These are phyloP conservation scores for Chaetodon trifascialis DNA, from an alignment of 2,113 vertebrate genomes.

Conservation along the genomic window DNA sequence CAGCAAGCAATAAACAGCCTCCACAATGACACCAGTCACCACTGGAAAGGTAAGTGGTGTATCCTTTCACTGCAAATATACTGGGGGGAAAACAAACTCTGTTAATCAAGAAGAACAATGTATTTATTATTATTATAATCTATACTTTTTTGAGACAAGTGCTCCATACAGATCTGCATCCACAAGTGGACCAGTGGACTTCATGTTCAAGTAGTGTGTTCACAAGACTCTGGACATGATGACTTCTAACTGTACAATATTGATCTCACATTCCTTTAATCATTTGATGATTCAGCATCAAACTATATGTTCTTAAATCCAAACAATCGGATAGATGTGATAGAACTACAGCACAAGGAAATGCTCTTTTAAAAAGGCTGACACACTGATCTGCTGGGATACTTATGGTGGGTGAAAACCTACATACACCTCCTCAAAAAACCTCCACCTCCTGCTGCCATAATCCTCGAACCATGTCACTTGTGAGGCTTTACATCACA, in stretches of 20 bases:
- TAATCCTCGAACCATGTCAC: conserved; percentile 52
- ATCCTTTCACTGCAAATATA: too few species aligned
- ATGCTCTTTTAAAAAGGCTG: neutral
- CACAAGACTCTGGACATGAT: neutral
- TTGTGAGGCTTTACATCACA: conserved; percentile 36
- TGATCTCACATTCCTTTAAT: neutral
- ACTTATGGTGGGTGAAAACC: neutral
- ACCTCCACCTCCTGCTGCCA: conserved; percentile 27
- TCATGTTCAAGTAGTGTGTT: too few species aligned
- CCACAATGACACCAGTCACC: neutral
- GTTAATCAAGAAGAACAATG: too few species aligned
- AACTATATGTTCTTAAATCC: neutral
- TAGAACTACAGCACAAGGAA: neutral
- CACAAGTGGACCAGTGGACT: neutral
- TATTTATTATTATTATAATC: too few species aligned
- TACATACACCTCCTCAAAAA: conserved; percentile 3
- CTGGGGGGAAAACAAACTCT: too few species aligned
- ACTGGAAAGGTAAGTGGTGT: neutral
- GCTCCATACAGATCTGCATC: neutral
- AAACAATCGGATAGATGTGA: neutral
- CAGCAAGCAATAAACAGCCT: too few species aligned
- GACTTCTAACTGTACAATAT: neutral
- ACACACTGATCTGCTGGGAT: neutral
- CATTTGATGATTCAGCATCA: neutral
- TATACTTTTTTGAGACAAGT: neutral